Conservation (phyloP, 2,113 vertebrate genomes). For the Pardalotus punctatus region DNA sequence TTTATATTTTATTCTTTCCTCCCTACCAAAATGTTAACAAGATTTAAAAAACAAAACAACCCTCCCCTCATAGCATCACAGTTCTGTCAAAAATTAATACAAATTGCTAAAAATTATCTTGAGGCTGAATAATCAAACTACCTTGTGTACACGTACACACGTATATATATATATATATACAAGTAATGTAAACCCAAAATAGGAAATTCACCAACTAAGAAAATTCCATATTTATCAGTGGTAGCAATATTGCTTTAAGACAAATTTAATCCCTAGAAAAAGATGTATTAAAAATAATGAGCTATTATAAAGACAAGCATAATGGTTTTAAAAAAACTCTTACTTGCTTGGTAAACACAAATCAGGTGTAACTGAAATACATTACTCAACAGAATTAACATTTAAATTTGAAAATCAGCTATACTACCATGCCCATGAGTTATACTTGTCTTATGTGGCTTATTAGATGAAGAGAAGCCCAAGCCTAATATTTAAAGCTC, state of each 20-base stretch:
- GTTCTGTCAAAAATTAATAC: not conserved
- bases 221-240: not conserved
- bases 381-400: not conserved
- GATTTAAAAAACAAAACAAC: not conserved
- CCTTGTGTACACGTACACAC: not conserved
- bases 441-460: not conserved
- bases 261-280: not conserved
- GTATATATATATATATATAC: not conserved
- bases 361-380: not conserved
- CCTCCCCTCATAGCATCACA: not conserved
- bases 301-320: not conserved
- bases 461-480: not conserved
- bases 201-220: not conserved
- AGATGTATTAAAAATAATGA: not conserved
- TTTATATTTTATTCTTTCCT: not conserved
- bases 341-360: not conserved
- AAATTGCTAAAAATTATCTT: not conserved
- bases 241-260: not conserved
- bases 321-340: not conserved
- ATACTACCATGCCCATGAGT: not conserved
- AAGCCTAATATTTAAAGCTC: not conserved
- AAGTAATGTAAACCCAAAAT: not conserved
- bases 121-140: not conserved
- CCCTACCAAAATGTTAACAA: not conserved
- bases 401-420: not conserved